Percentiles rank a stretch among this genome's conserved stretches.
phyloP scores from a whole-genome alignment of 53 echinoderm and acorn worm genomes.

The Holothuria leucospilota region DNA sequence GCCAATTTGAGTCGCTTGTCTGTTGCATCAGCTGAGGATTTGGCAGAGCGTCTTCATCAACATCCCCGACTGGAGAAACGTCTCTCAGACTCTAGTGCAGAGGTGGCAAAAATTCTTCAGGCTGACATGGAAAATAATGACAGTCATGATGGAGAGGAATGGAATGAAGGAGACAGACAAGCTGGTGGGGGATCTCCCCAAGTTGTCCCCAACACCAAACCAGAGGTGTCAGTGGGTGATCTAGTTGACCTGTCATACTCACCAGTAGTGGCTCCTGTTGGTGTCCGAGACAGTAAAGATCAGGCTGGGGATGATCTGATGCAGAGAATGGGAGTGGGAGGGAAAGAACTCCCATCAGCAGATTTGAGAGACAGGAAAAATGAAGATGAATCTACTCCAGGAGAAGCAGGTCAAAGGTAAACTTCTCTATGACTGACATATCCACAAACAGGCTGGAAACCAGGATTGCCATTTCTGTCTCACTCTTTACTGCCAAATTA shows the following conservation, averaged over 20 bases:
- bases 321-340: too few species aligned
- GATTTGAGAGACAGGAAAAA: too few species aligned
- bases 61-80: constrained; percentile 82
- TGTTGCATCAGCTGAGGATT: constrained; percentile 61
- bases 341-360: too few species aligned
- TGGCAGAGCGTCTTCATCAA: constrained; percentile 77
- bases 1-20: constrained; percentile 55
- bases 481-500: too few species aligned
- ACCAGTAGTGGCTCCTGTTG: background rate
- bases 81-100: constrained; percentile 93
- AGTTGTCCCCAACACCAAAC: background rate
- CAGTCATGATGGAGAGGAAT: constrained; percentile 47
- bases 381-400: too few species aligned
- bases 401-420: too few species aligned
- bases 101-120: constrained; percentile 89
- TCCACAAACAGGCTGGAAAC: background rate
- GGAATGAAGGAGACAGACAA: constrained; percentile 38
- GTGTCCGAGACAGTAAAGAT: constrained; percentile 8
- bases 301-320: too few species aligned
- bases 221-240: constrained; percentile 36
- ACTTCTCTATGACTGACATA: too few species aligned
- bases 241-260: constrained; percentile 41
- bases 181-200: background rate
- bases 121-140: constrained; percentile 3
- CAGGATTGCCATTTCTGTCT: too few species aligned